Evolutionary conservation across 2,113 vertebrate species (phyloP).

Genomic region (Panthera leo): DNA sequence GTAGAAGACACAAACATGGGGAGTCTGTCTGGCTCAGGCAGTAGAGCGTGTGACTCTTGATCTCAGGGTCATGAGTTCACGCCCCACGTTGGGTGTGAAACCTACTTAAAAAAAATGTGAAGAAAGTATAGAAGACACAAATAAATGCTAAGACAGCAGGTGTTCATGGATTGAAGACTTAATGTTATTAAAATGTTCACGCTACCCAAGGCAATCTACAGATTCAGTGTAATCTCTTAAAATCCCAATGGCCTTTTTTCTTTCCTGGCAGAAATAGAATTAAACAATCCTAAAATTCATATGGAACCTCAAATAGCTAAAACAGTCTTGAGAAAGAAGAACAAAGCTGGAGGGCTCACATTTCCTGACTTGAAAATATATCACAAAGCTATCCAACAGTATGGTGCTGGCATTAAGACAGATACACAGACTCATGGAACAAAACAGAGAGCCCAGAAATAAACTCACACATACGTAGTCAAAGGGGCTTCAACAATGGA

Average conservation of each 20-base stretch:
- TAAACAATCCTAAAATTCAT: background rate
- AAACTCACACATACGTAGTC: background rate
- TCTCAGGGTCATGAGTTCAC: too few relatives aligned
- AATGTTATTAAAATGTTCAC: background rate
- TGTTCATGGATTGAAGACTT: background rate
- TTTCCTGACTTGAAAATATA: background rate
- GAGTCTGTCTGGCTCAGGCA: too few relatives aligned
- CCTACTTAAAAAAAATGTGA: background rate
- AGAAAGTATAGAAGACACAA: background rate
- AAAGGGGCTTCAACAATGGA: background rate
- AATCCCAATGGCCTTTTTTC: background rate
- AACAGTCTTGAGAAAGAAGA: conserved; percentile 3
- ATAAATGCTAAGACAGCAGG: background rate
- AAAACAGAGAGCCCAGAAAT: background rate
- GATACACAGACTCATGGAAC: background rate
- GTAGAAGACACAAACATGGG: background rate
- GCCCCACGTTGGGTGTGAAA: too few relatives aligned
- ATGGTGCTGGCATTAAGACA: background rate
- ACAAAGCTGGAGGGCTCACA: background rate
- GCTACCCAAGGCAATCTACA: background rate
- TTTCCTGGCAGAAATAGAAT: background rate
- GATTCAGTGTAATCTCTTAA: background rate
- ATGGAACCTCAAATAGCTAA: background rate
- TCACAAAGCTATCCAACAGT: background rate
- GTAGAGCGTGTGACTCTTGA: too few relatives aligned